Base-by-base conservation (phyloP, 2,797 vertebrate species). In the Anas bernieri region DNA sequence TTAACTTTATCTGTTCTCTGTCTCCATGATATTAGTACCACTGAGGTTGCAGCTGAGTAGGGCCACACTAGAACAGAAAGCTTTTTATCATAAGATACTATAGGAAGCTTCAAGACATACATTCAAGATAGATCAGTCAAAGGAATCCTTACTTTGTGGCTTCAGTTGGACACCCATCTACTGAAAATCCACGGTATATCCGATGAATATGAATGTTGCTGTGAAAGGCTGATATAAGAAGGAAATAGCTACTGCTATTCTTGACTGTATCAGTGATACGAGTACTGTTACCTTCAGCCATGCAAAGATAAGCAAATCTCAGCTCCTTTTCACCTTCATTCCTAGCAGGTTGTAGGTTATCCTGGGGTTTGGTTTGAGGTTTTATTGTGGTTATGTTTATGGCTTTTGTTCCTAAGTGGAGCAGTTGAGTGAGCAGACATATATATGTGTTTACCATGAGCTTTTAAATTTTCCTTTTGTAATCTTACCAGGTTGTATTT, bases 161-260 rank as follows among this genome's bases (percentile, higher is more conserved):
- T 84, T 92, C 18, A 14, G 0, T 61, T 73, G 37, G 30, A 30
- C 15, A 74, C 17, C 20, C 11, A 54, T 54, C 2, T 3, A 8
- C 58, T 50, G 33, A 68, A 78, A 83, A 35, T 33, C 17, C 10
- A 3, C 0, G 1, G 25, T 56, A 15, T 66, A 78, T 15, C 67
- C 63, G 30, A 0, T 2, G 8, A 86, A 37, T 10, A 8, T 7
- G 25, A 22, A 11, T 74, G 12, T 54, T 79, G 7, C 35, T 75
- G 13, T 69, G 58, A 2, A 5, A 6, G n/a, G 6, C 6, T 66
- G 15, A 6, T 35, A 1, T 7, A 45, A 1, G 68, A 64, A 37
- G 50, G 52, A 69, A 56, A 16, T 46, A 69, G 26, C 48, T 82
- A 3, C 55, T 82, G 46, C 30, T 90, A 1, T 73, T 90, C 13